A percentile compares a stretch with the other conserved stretches of the same genome.
These are phyloP conservation scores for Saxidomus purpurata DNA, from an alignment of 1,140 invertebrate species.

Conservation along the genomic window DNA sequence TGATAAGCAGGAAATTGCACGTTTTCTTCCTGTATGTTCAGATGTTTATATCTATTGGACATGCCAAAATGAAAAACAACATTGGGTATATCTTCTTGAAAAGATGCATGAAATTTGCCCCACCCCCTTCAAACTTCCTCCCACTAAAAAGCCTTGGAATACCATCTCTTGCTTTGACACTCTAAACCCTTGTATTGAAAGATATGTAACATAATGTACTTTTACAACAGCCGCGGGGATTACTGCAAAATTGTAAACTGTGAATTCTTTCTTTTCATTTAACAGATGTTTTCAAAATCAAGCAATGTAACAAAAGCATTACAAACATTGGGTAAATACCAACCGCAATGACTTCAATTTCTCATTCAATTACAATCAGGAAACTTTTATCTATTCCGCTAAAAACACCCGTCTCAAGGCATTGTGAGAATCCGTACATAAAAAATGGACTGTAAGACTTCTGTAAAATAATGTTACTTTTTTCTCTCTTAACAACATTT, in stretches of 20 bases:
- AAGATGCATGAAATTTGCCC: too few species aligned
- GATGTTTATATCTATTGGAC: too few species aligned
- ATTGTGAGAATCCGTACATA: not conserved
- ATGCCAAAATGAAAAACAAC: too few species aligned
- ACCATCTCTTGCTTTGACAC: too few species aligned
- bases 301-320: not conserved
- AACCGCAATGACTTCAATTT: not conserved
- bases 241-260: conserved; percentile 32
- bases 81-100: too few species aligned
- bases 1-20: too few species aligned
- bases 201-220: too few species aligned
- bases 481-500: conserved; percentile 11
- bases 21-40: too few species aligned
- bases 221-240: not conserved
- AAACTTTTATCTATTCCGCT: conserved; percentile 15
- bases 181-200: too few species aligned
- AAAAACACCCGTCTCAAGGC: not conserved
- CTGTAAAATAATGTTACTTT: conserved; percentile 55
- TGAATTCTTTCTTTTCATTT: conserved; percentile 12
- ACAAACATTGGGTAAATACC: not conserved
- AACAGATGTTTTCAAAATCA: conserved; percentile 24
- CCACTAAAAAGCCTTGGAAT: too few species aligned
- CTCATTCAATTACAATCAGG: not conserved
- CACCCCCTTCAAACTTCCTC: too few species aligned
- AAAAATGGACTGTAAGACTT: conserved; percentile 25